Evolutionary conservation across 2,888 invertebrate genomes (phyloP).

Genomic region (Holacanthella duospinosa): DNA sequence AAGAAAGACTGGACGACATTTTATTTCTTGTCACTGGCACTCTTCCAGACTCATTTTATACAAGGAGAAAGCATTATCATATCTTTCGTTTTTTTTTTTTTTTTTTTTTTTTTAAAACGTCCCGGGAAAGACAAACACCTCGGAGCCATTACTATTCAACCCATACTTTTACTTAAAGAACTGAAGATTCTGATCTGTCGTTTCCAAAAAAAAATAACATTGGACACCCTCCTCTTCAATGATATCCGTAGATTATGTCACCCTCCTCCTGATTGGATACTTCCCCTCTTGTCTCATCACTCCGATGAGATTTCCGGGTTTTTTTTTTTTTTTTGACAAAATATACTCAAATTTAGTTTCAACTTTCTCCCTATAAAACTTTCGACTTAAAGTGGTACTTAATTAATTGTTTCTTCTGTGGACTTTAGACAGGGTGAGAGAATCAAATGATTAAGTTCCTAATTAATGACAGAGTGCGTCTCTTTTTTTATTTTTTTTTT

Average conservation of each 20-base stretch:
- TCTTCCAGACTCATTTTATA: not conserved
- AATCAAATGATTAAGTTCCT: constrained; percentile 3
- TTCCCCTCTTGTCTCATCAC: not conserved
- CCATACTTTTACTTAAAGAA: too few species aligned
- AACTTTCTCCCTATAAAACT: too few species aligned
- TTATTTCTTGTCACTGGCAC: too few species aligned
- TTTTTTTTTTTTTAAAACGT: not conserved
- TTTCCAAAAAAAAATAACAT: not conserved
- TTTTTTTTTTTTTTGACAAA: too few species aligned
- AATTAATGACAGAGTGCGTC: not conserved
- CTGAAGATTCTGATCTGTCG: not conserved
- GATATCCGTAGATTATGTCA: constrained; percentile 6
- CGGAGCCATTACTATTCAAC: too few species aligned
- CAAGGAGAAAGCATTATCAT: not conserved
- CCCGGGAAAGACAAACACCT: not conserved
- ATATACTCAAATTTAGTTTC: too few species aligned
- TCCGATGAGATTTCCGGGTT: not conserved
- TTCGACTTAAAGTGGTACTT: too few species aligned
- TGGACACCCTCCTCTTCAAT: too few species aligned
- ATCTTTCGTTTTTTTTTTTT: too few species aligned
- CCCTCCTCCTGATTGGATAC: not conserved
- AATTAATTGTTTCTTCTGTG: too few species aligned
- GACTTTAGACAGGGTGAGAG: not conserved
- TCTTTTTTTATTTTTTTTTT: not conserved
- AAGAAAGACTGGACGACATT: too few species aligned